Base-by-base conservation (phyloP, 92 coral and sea anemone genomes). In the Paramuricea clavata region DNA sequence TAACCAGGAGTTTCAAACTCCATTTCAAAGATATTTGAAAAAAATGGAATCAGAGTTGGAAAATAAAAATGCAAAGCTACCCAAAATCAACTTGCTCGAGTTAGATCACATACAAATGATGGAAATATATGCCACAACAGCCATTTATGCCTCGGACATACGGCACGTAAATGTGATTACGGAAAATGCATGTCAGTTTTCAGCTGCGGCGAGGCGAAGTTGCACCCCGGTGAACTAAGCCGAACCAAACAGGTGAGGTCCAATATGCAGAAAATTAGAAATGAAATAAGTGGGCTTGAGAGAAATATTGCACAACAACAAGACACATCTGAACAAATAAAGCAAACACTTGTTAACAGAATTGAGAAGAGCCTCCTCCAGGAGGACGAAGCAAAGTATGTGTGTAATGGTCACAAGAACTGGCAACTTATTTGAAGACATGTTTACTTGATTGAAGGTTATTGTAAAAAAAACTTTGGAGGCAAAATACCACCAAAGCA, bases 401-500 rank as follows among this genome's bases (percentile, higher is more conserved):
- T n/a, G 16, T 19, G 56, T 1, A 72, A 41, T 72, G 78, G 78
- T 27, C 17, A 72, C 17, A 36, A 41, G 15, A 72, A 72, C 31
- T 72, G 78, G 78, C 56, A 13, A 0, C 78, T 36, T 72, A 2
- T 72, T 1, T 6, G 78, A 41, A 39, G 56, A 41, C 78, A 72
- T 72, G 78, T 72, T 36, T 72, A 72, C 32, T 9, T 41, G n/a
- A n/a, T 72, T 3, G 54, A 72, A 41, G 78, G 31, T 41, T 72
- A 72, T 27, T 72, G 78, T 16, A 72, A 72, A 72, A 72, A 44
- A 21, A n/a, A 72, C 26, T 44, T 39, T 26, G 28, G 56, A 17
- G 78, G 78, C 8, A 72, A 72, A 72, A 36, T 72, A 34, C 78
- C 78, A 13, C 54, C 78, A 19, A 72, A 72, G 6, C 78, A 72